Percentiles rank a stretch among this genome's conserved stretches.
phyloP scores from a whole-genome alignment of 2,888 invertebrate species.

The Sminthurides aquaticus region DNA sequence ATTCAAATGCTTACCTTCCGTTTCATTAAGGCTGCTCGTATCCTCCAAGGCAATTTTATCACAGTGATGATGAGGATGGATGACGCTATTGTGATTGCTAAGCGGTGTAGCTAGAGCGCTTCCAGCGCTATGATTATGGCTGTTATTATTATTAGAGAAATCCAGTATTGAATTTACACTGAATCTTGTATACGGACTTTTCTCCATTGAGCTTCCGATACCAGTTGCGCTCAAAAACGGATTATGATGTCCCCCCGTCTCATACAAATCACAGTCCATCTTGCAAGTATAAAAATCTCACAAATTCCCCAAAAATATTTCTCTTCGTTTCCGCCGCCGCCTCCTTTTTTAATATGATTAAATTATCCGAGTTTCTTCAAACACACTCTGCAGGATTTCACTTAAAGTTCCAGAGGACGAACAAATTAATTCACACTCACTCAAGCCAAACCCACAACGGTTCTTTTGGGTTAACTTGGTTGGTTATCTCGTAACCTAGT shows the following conservation, averaged over 20 bases:
- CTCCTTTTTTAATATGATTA: no score
- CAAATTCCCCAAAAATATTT: no score
- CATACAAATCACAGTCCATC: constrained; percentile 21
- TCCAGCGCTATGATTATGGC: not conserved
- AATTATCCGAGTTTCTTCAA: no score
- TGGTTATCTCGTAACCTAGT: no score
- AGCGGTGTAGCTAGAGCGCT: not conserved
- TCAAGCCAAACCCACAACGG: no score
- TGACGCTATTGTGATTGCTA: constrained; percentile 25
- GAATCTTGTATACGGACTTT: constrained; percentile 30
- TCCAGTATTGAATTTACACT: constrained; percentile 38
- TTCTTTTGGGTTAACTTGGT: no score
- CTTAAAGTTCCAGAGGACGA: no score
- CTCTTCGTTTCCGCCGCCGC: no score
- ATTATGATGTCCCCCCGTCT: not conserved
- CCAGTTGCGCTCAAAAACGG: not conserved
- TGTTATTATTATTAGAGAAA: constrained; percentile 22
- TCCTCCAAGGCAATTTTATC: constrained; percentile 26
- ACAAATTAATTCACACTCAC: no score
- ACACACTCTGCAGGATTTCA: no score
- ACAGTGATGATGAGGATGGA: constrained; percentile 28
- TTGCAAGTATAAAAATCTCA: not conserved
- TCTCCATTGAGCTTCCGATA: constrained; percentile 2
- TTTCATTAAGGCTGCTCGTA: not conserved
- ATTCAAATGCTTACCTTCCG: no score